Percentiles rank a stretch among this genome's conserved stretches.
Evolutionary conservation across 1,140 invertebrate species (phyloP).

Genomic region (Ruditapes philippinarum): DNA sequence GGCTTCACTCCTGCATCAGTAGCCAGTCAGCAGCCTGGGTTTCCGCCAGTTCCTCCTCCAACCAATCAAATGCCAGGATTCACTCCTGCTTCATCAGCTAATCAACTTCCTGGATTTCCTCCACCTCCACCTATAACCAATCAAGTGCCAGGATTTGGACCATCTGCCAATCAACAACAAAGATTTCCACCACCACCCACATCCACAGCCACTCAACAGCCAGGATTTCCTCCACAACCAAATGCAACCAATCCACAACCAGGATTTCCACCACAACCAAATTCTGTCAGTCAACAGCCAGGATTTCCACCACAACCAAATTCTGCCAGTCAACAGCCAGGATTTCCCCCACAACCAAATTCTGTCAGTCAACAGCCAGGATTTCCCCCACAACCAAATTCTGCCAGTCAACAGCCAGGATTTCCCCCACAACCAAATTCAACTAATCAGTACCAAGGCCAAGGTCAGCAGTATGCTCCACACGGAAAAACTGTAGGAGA

Average conservation of each 20-base stretch:
- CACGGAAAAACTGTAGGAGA: conserved; percentile 41
- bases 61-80: conserved; percentile 35
- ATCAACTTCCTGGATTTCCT: conserved; percentile 30
- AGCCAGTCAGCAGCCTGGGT: conserved; percentile 43
- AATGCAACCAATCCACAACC: conserved; percentile 25
- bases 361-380: conserved; percentile 38
- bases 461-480: background rate
- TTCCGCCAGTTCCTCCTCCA: conserved; percentile 39
- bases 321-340: conserved; percentile 23
- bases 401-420: conserved; percentile 52
- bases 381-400: conserved; percentile 21
- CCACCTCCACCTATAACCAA: conserved; percentile 3
- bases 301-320: conserved; percentile 53
- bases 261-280: conserved; percentile 13
- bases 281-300: conserved; percentile 32
- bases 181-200: conserved; percentile 47
- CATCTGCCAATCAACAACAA: conserved; percentile 37
- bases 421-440: conserved; percentile 52
- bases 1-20: background rate
- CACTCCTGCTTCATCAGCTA: background rate
- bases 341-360: conserved; percentile 40
- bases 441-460: conserved; percentile 8
- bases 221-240: conserved; percentile 36
- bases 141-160: conserved; percentile 38
- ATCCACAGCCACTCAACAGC: conserved; percentile 27